A percentile compares a stretch with the other conserved stretches of the same genome.
These are phyloP conservation scores for Rhynchophorus ferrugineus DNA, from an alignment of 1,140 invertebrate species.

Conservation along the genomic window DNA sequence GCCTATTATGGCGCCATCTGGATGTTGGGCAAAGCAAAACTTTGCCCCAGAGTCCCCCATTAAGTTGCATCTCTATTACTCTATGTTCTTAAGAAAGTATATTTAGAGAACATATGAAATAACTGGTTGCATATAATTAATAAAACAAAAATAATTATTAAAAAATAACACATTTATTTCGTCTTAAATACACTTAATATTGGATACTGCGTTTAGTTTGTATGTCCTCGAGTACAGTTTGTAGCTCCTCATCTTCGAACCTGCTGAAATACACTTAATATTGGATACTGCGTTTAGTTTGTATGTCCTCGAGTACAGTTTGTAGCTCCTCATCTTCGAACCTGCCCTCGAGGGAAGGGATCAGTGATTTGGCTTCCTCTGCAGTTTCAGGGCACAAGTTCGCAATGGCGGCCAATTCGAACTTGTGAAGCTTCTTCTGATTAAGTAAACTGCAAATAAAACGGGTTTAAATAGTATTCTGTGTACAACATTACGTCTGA, in stretches of 20 bases:
- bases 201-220: slow-evolving; percentile 96
- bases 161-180: too few species aligned
- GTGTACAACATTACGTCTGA: too few species aligned
- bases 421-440: slow-evolving; percentile 96
- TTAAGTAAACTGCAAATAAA: slow-evolving; percentile 69
- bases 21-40: too few species aligned
- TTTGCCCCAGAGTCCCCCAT: too few species aligned
- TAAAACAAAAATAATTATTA: too few species aligned
- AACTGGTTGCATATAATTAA: too few species aligned
- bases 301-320: slow-evolving; percentile 92
- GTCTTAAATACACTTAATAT: too few species aligned
- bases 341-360: slow-evolving; percentile 90
- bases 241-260: slow-evolving; percentile 93
- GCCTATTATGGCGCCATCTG: too few species aligned
- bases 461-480: too few species aligned
- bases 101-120: too few species aligned
- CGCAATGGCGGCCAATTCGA: slow-evolving; percentile 93
- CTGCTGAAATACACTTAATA: slow-evolving; percentile 61
- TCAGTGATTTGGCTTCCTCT: slow-evolving; percentile 94
- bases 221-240: slow-evolving; percentile 92
- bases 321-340: slow-evolving; percentile 95
- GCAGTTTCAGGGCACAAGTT: slow-evolving; percentile 97
- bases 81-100: too few species aligned
- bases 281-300: slow-evolving; percentile 95
- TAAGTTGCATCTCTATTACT: too few species aligned